Base-by-base conservation (phyloP, 2,888 invertebrate species). In the Aplocera efformata region DNA sequence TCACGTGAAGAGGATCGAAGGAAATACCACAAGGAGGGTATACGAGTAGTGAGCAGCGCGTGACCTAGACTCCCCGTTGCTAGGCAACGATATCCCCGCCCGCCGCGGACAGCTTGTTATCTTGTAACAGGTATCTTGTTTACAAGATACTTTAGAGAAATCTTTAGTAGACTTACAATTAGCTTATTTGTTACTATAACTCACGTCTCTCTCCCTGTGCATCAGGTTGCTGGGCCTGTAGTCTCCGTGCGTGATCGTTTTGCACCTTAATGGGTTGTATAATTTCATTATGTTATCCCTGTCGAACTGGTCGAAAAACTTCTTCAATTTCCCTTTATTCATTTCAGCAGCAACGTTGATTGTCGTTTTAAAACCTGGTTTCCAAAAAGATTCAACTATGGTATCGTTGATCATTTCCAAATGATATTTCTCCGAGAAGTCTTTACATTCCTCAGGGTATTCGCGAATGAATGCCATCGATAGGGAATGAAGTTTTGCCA, bases 401-500 rank as follows among this genome's bases (percentile, higher is more conserved):
- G 7, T 9, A 10, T 36, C 25, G 3, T 20, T 23, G 10, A 38
- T 28, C n/a, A 11, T 39, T 1, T 21, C 33, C 0, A 23, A 9
- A 10, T 45, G 25, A 6, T 26, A 25, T 9, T 34, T 8, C 1
- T 8, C 10, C 1, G 33, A 7, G 0, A 42, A 6, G 4, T 33
- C 32, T 3, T 48, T 29, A 21, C 62, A 76, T 8, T 56, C 50
- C 27, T 67, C 58, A 1, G 69, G 72, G 8, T 63, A 9, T 23
- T 66, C 60, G 20, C 60, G 56, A n/a, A 48, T 51, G 34, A 63
- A 60, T 0, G 72, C 74, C 10, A 74, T 60, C 0, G 76, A 73
- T 1, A 75, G 49, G 0, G 77, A 72, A 38, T 80, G 79, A 7
- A 73, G 53, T 40, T 67, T 70, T 0, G 71, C 78, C 13, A 76